A percentile compares a stretch with the other conserved stretches of the same genome.
Evolutionary conservation across 2,888 invertebrate species (phyloP).

Genomic region (Endotricha flammealis): DNA sequence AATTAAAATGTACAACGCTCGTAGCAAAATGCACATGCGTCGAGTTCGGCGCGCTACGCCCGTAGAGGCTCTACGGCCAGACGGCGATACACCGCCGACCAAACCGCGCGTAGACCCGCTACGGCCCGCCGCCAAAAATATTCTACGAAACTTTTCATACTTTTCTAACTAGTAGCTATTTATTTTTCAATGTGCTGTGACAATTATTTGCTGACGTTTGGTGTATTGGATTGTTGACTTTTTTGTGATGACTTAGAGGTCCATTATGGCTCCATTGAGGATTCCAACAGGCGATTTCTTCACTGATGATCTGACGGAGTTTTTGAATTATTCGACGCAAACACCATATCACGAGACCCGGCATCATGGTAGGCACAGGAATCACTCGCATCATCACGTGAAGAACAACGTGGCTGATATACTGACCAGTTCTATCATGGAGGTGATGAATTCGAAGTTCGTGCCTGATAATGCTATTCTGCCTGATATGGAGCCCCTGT

Average conservation of each 20-base stretch:
- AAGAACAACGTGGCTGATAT: constrained; percentile 56
- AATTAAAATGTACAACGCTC: constrained; percentile 12
- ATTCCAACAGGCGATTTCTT: constrained; percentile 46
- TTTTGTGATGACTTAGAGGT: constrained; percentile 27
- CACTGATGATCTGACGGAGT: constrained; percentile 44
- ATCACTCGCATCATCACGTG: constrained; percentile 48
- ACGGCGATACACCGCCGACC: constrained; percentile 63
- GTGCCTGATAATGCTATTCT: constrained; percentile 62
- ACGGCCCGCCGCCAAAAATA: constrained; percentile 37
- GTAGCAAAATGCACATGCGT: constrained; percentile 67
- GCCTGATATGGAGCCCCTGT: constrained; percentile 62
- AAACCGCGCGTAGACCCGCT: constrained; percentile 52
- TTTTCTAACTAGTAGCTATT: constrained; percentile 47
- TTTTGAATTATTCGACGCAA: constrained; percentile 55
- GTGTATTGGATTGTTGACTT: constrained; percentile 23
- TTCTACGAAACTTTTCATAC: constrained; percentile 67
- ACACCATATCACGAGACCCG: constrained; percentile 45
- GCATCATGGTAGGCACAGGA: constrained; percentile 53
- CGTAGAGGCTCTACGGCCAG: constrained; percentile 54
- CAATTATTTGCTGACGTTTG: constrained; percentile 34
- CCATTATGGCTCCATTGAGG: constrained; percentile 58
- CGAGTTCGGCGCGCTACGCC: constrained; percentile 30
- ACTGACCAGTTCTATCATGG: constrained; percentile 68
- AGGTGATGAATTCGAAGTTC: constrained; percentile 60
- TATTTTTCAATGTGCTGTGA: constrained; percentile 31